A percentile compares a stretch with the other conserved stretches of the same genome.
These are phyloP conservation scores for Nomada fucata DNA, from an alignment of 2,888 invertebrate genomes.

Conservation along the genomic window DNA sequence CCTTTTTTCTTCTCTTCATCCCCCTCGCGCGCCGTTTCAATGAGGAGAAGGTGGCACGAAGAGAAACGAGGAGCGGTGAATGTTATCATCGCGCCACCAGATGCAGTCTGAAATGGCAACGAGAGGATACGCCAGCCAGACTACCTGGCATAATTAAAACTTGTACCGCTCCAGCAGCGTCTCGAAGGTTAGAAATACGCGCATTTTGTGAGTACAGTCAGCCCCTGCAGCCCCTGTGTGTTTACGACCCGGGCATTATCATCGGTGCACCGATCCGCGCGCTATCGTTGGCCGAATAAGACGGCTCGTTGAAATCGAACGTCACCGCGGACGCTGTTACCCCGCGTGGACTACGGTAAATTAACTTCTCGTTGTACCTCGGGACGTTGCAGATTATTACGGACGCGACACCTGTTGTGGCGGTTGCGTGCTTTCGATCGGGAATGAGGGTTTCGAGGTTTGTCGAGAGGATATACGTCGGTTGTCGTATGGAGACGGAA, in stretches of 20 bases:
- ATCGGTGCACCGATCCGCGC: not conserved
- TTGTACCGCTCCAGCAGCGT: slow-evolving; percentile 55
- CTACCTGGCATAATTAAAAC: slow-evolving; percentile 79
- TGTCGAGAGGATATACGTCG: no score
- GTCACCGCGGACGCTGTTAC: no score
- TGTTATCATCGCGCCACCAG: slow-evolving; percentile 78
- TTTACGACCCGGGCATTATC: slow-evolving; percentile 35
- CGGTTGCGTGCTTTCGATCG: not conserved
- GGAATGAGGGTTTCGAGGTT: not conserved
- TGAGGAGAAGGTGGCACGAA: slow-evolving; percentile 65
- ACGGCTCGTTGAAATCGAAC: no score
- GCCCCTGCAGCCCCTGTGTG: not conserved
- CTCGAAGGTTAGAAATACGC: slow-evolving; percentile 70
- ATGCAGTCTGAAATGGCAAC: slow-evolving; percentile 73
- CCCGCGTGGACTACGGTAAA: not conserved
- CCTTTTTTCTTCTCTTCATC: slow-evolving; percentile 7
- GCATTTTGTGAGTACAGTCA: slow-evolving; percentile 38
- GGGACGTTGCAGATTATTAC: not conserved
- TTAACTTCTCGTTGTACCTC: not conserved
- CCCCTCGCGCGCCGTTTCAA: slow-evolving; percentile 67
- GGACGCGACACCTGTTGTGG: not conserved
- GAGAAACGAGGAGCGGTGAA: slow-evolving; percentile 65
- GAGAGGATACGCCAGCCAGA: slow-evolving; percentile 64
- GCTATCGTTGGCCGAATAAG: not conserved
- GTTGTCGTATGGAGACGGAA: no score